Evolutionary conservation across 2,113 vertebrate genomes (phyloP).

Genomic region (Sakesphorus luctuosus): DNA sequence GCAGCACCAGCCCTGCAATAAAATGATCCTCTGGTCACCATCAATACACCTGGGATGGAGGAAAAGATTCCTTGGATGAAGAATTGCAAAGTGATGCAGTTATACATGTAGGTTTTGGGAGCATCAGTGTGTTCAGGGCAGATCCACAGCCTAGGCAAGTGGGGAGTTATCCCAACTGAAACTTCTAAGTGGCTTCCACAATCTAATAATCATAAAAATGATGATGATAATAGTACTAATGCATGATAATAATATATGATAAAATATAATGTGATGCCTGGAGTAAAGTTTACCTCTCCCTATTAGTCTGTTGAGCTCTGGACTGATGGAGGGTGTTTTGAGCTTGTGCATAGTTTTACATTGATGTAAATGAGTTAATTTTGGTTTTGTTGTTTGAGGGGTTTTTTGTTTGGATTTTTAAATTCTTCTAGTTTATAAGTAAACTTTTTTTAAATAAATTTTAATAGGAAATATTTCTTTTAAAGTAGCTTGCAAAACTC

Average conservation of each 20-base stretch:
- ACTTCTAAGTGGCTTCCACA: background rate
- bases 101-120: background rate
- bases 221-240: background rate
- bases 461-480: background rate
- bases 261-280: background rate
- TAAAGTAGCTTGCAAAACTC: background rate
- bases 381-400: background rate
- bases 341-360: background rate
- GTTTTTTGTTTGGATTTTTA: background rate
- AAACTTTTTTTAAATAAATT: background rate
- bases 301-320: background rate
- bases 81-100: background rate
- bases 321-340: background rate
- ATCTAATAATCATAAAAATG: background rate
- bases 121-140: background rate
- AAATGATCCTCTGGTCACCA: background rate
- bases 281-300: background rate
- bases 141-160: background rate
- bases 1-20: fast-evolving
- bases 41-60: fast-evolving
- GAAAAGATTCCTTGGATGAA: background rate
- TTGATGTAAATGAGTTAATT: background rate
- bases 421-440: background rate
- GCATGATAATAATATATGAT: background rate
- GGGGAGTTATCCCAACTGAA: background rate